Evolutionary conservation across 1,140 invertebrate genomes (phyloP).

Genomic region (Drosophila sucinea): DNA sequence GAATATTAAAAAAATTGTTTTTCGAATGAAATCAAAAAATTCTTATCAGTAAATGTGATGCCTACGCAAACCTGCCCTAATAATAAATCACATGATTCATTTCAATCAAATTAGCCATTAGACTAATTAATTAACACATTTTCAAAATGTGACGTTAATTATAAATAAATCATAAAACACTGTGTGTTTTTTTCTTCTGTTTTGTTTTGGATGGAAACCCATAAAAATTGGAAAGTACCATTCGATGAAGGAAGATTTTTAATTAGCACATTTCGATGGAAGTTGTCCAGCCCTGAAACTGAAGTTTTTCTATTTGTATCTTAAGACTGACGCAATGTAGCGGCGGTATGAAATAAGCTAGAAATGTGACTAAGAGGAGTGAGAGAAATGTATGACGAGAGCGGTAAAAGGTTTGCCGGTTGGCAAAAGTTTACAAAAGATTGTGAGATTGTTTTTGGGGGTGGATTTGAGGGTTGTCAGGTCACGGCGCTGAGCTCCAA

Average conservation of each 20-base stretch:
- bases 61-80: not conserved
- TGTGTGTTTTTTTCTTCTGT: not conserved
- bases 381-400: not conserved
- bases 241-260: slow-evolving; percentile 37
- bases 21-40: not conserved
- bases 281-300: slow-evolving; percentile 5
- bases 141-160: slow-evolving; percentile 28
- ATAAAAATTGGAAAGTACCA: slow-evolving; percentile 16
- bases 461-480: slow-evolving; percentile 11
- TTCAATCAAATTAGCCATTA: slow-evolving; percentile 14
- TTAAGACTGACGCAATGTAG: slow-evolving; percentile 19
- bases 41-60: slow-evolving; percentile 6
- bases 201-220: slow-evolving; percentile 3
- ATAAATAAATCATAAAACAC: slow-evolving; percentile 22
- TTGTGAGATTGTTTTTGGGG: not conserved
- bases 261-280: slow-evolving; percentile 10
- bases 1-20: not conserved
- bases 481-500: not conserved
- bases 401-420: slow-evolving; percentile 4
- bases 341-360: slow-evolving; percentile 14
- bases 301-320: slow-evolving; percentile 21
- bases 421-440: not conserved
- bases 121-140: slow-evolving; percentile 20
- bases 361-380: slow-evolving; percentile 4
- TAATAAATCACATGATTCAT: slow-evolving; percentile 32